These are phyloP conservation scores for Dorcus hopei DNA, from an alignment of 2,888 invertebrate species.

Conservation along the genomic window DNA sequence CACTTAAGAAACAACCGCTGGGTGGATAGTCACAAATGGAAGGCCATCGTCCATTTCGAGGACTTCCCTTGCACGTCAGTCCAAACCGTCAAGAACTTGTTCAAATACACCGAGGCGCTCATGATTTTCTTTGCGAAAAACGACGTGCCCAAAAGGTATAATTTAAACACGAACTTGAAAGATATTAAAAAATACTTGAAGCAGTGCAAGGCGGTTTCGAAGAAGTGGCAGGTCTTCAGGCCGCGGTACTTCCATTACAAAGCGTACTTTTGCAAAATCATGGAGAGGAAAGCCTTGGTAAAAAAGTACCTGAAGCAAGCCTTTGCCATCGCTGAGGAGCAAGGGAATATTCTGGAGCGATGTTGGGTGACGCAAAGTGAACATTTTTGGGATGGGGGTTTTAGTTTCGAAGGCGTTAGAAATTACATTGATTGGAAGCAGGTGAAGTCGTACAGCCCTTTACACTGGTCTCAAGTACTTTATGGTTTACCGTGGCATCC, in stretches of 20 bases:
- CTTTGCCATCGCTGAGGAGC: slow-evolving; percentile 16
- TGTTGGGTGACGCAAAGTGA: slow-evolving; percentile 29
- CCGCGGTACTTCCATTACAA: slow-evolving; percentile 29
- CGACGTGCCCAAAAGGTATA: slow-evolving; percentile 17
- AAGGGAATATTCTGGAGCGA: slow-evolving; percentile 30
- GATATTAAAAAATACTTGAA: slow-evolving; percentile 17
- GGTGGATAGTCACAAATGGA: slow-evolving; percentile 24
- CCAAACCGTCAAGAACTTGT: slow-evolving; percentile 20
- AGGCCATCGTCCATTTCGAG: slow-evolving; percentile 15
- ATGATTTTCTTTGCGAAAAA: slow-evolving; percentile 23
- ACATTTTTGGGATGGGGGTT: slow-evolving; percentile 30
- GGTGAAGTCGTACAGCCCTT: slow-evolving; percentile 24
- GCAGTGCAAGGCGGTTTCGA: slow-evolving; percentile 16
- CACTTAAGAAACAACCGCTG: slow-evolving; percentile 21
- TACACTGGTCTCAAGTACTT: slow-evolving; percentile 33
- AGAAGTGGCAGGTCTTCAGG: slow-evolving; percentile 28
- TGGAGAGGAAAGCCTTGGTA: slow-evolving; percentile 6
- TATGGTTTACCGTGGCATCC: slow-evolving; percentile 27
- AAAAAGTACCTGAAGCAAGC: slow-evolving; percentile 25
- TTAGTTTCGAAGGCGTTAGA: slow-evolving; percentile 20
- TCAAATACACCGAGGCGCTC: slow-evolving; percentile 28
- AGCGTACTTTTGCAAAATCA: slow-evolving; percentile 29
- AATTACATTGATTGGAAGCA: slow-evolving; percentile 27
- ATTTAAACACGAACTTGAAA: slow-evolving; percentile 15
- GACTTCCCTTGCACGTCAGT: slow-evolving; percentile 12